Evolutionary conservation across 2,113 vertebrate species (phyloP).

Genomic region (Choloepus hoffmanni): DNA sequence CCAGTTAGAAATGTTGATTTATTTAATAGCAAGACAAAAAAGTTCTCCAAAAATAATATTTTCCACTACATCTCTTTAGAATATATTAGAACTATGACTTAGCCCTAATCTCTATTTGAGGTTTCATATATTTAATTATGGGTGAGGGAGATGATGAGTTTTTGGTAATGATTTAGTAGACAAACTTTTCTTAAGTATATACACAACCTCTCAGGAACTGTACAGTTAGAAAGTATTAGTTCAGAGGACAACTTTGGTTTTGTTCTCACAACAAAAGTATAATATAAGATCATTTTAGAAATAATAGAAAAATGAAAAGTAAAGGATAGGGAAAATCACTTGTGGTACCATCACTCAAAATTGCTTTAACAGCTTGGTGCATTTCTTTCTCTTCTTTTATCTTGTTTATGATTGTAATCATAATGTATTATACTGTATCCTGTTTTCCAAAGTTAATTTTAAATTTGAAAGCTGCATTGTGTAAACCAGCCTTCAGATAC

Average conservation of each 20-base stretch:
- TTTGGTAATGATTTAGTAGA: constrained; percentile 17
- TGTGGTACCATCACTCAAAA: constrained; percentile 21
- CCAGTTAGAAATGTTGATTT: not conserved
- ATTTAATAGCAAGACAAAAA: constrained; percentile 43
- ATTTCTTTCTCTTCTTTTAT: constrained; percentile 25
- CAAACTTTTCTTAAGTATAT: not conserved
- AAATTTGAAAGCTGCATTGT: not conserved
- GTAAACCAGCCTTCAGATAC: not conserved
- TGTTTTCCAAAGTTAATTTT: not conserved
- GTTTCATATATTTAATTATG: not conserved
- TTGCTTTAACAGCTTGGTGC: constrained; percentile 19
- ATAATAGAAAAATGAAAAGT: constrained; percentile 14
- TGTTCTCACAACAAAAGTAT: not conserved
- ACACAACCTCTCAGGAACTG: not conserved
- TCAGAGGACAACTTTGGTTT: constrained; percentile 1
- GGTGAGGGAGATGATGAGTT: not conserved
- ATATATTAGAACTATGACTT: constrained; percentile 17
- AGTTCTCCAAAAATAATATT: constrained; percentile 3
- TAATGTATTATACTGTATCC: not conserved
- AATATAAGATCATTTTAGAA: constrained; percentile 43
- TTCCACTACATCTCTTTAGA: constrained; percentile 35
- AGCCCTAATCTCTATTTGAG: not conserved
- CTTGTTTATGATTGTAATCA: not conserved
- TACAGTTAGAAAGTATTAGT: not conserved
- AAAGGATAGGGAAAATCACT: not conserved